Base-by-base conservation (phyloP, 1,140 invertebrate genomes). In the Pogonognathellus flavescens region DNA sequence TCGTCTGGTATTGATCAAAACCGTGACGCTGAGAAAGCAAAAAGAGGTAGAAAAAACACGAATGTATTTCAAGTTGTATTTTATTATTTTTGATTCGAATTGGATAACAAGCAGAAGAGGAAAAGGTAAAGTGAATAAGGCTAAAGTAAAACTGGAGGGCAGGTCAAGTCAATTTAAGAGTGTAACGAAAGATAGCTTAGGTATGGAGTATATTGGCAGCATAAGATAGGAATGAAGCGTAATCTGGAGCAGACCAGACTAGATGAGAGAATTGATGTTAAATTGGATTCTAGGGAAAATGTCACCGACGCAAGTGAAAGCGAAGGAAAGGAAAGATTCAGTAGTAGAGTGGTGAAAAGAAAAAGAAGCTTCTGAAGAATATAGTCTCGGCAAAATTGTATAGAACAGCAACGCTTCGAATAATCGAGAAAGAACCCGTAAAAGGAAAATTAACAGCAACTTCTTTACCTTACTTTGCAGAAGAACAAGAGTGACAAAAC, bases 381-480 rank as follows among this genome's bases (percentile, higher is more conserved):
- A 41, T 41, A 41, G 31, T 41, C 31, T 41, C 6, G 31, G 31
- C 6, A 6, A 41, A 41, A 41, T 41, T 41, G 31, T 41, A 41
- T 41, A 57, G 53, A 57, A n/a, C 53, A 50, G 25, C 11, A 49
- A 41, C 70, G 70, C 70, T 41, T 76, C 70, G 41, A 76, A 76
- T 76, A 76, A 76, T 76, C 70, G 70, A 76, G 31, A 31, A 49
- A 31, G n/a, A 25, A 31, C 41, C 70, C 70, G 49, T 76, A 76
- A 49, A 76, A 49, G 14, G 70, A 76, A 76, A 76, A 76, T 76
- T 76, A 76, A 76, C 70, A 76, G 62, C 62, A 25, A 20, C 6
- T 41, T 41, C 31, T 41, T 6, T 41, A 41, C 31, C 31, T 41
- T 6, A 41, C 31, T 41, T 6, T 41, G n/a, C n/a, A n/a, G n/a